Base-by-base conservation (phyloP, 2,888 invertebrate species). In the Sesia apiformis region DNA sequence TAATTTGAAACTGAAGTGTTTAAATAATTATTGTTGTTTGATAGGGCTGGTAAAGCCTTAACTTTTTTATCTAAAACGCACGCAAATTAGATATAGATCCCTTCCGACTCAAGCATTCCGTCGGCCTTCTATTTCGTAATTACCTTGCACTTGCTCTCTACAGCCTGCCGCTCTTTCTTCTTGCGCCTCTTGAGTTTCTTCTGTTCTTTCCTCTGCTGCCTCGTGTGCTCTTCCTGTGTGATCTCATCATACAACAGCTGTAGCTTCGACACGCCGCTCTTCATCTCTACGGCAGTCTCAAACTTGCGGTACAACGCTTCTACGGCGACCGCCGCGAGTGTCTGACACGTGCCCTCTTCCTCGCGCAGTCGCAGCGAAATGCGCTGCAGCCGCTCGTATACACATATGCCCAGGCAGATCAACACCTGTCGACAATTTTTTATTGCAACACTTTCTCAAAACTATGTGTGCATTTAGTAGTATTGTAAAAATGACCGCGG, bases 281-380 rank as follows among this genome's bases (percentile, higher is more conserved):
- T 97, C 60, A 93, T 92, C 82, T 98, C 97, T 40, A 97, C 94
- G 4, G 96, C 95, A 66, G 95, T 94, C 91, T 96, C 96, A 81
- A 97, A 98, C 81, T 95, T 97, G 64, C 96, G 93, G 71, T 95
- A 94, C 7, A 98, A 89, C 4, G 97, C 95, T 74, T 97, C 96
- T 0, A 97, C 93, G 0, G 94, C 95, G 4, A 96, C 95, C 51
- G 96, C 97, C 54, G 97, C 96, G 59, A 98, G 92, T 53, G 97
- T 95, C 82, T 96, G 96, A 86, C 97, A 97, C n/a, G 97, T 96
- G 73, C 96, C 95, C 78, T 97, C 97, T 75, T 97, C 97, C 76
- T 97, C 97, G 56, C 95, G 93, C 69, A 98, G 91, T 54, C 96
- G 93, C 65, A 96, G 92, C 67, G 96, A 95, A 59, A 98, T 94